A percentile compares a stretch with the other conserved stretches of the same genome.
phyloP scores from a whole-genome alignment of 2,113 vertebrate species.

The Nibea coibor region DNA sequence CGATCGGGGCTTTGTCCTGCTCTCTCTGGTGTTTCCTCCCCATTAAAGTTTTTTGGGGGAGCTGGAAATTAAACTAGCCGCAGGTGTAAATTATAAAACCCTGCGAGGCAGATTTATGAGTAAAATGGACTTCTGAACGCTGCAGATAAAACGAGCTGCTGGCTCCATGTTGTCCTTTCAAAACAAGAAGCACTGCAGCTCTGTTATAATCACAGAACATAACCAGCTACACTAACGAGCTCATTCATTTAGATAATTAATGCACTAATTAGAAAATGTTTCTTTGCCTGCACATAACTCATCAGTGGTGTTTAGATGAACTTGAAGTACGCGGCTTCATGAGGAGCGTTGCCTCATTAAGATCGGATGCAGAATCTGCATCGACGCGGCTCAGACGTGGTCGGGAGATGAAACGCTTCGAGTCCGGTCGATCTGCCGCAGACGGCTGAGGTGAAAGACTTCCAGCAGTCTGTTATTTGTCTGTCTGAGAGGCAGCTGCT shows the following conservation, averaged over 20 bases:
- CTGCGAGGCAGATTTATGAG: background rate
- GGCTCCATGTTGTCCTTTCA: background rate
- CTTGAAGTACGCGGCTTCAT: background rate
- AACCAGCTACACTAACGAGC: conserved; percentile 45
- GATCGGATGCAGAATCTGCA: background rate
- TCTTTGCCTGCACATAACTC: conserved; percentile 5
- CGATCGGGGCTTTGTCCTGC: too few species aligned
- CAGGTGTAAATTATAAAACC: background rate
- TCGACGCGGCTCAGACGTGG: background rate
- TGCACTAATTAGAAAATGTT: conserved; percentile 51
- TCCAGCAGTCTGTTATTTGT: background rate
- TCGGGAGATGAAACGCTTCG: background rate
- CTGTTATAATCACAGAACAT: background rate
- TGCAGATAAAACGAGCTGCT: background rate
- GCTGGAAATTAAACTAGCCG: background rate
- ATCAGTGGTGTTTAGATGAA: conserved; percentile 10
- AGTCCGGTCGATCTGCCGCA: background rate
- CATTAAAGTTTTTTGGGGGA: background rate
- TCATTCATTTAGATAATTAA: conserved; percentile 56
- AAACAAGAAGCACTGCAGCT: background rate
- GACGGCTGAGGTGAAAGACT: background rate
- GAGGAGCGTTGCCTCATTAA: conserved; percentile 32
- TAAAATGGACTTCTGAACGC: background rate
- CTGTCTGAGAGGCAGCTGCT: conserved; percentile 36
- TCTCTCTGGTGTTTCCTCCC: too few species aligned